Percentiles rank a stretch among this genome's conserved stretches.
Evolutionary conservation across 2,797 vertebrate genomes (phyloP).

Genomic region (Tympanoctomys barrerae): DNA sequence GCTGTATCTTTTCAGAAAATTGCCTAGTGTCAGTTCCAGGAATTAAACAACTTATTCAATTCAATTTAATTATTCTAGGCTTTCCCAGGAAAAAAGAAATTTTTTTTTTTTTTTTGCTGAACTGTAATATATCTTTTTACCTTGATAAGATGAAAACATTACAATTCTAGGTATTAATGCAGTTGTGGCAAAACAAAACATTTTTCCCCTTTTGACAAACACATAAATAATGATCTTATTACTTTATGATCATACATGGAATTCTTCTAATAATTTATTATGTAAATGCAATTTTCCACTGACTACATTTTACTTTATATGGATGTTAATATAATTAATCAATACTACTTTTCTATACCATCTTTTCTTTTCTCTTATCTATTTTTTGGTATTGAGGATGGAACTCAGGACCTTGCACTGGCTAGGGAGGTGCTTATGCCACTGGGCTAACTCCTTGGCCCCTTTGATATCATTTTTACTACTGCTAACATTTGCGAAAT

Average conservation of each 20-base stretch:
- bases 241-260: background rate
- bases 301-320: constrained; percentile 1
- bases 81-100: background rate
- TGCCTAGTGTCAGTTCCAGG: background rate
- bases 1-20: background rate
- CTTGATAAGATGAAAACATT: background rate
- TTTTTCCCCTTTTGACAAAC: constrained; percentile 10
- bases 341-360: background rate
- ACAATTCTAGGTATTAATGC: background rate
- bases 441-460: too few relatives aligned
- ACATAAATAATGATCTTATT: background rate
- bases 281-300: background rate
- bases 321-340: background rate
- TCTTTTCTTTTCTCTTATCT: background rate
- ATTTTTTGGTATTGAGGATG: too few relatives aligned
- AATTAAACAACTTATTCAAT: constrained; percentile 32
- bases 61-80: background rate
- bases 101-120: background rate
- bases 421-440: too few relatives aligned
- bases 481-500: background rate
- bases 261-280: constrained; percentile 9
- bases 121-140: background rate
- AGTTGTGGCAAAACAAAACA: constrained; percentile 1
- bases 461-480: background rate
- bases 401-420: too few relatives aligned